phyloP scores from a whole-genome alignment of 2,888 invertebrate genomes.

The Dione juno region DNA sequence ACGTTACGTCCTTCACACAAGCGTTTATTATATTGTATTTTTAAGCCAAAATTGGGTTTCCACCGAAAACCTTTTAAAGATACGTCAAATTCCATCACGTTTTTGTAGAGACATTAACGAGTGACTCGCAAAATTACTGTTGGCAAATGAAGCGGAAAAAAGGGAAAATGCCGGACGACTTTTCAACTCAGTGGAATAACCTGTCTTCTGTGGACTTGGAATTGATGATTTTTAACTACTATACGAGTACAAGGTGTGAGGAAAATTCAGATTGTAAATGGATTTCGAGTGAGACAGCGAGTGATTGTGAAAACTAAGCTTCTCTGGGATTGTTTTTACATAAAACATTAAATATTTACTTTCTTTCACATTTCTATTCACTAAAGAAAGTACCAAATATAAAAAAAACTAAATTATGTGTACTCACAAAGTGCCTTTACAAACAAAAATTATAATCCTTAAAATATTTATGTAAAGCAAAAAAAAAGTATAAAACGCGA shows the following conservation, averaged over 20 bases:
- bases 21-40: constrained; percentile 10
- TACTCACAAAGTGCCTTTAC: neutral
- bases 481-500: constrained; percentile 5
- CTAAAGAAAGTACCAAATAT: neutral
- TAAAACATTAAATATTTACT: neutral
- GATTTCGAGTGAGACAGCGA: too few species aligned
- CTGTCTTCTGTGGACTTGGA: constrained; percentile 4
- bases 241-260: neutral
- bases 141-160: constrained; percentile 34
- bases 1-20: neutral
- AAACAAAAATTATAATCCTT: constrained; percentile 3
- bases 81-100: constrained; percentile 33
- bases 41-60: constrained; percentile 16
- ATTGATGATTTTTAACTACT: neutral
- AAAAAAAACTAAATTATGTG: neutral
- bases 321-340: too few species aligned
- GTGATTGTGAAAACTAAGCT: too few species aligned
- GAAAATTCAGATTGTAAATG: too few species aligned
- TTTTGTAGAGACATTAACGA: constrained; percentile 34
- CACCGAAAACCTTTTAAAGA: constrained; percentile 27
- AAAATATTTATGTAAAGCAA: constrained; percentile 20
- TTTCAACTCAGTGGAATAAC: constrained; percentile 14
- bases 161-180: constrained; percentile 22
- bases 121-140: constrained; percentile 33
- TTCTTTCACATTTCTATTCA: neutral